phyloP scores from a whole-genome alignment of 2,797 vertebrate species.

The Pangasius macronema region DNA sequence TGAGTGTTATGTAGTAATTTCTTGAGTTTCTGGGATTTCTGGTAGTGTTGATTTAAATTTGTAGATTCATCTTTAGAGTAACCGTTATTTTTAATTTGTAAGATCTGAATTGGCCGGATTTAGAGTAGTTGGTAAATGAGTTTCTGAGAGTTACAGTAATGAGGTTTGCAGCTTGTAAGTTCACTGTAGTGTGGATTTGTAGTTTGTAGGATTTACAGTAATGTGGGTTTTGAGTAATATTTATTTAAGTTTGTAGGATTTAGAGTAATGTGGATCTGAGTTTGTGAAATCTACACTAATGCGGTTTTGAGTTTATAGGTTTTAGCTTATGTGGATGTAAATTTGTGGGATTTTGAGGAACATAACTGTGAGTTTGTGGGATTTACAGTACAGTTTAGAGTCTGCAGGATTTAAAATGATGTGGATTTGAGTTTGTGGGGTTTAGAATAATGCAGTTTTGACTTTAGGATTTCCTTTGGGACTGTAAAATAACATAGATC shows the following conservation, averaged over 20 bases:
- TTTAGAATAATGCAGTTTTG: neutral
- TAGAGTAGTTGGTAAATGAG: neutral
- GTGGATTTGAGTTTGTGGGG: neutral
- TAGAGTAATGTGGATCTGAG: neutral
- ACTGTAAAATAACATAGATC: neutral
- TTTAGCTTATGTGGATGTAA: neutral
- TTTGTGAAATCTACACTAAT: neutral
- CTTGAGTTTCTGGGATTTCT: neutral
- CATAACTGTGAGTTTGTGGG: neutral
- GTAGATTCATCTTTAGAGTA: neutral
- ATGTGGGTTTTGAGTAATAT: neutral
- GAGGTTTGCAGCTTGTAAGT: neutral
- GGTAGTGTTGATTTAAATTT: neutral
- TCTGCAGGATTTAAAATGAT: neutral
- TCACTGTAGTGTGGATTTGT: neutral
- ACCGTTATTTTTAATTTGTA: neutral
- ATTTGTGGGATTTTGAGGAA: neutral
- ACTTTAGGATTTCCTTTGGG: neutral
- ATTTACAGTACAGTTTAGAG: neutral
- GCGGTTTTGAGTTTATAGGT: neutral
- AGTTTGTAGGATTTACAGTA: neutral
- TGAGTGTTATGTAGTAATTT: neutral
- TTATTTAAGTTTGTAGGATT: neutral
- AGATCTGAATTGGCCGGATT: neutral
- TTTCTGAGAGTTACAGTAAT: neutral